Percentiles rank a stretch among this genome's conserved stretches.
These are phyloP conservation scores for Hyles euphorbiae DNA, from an alignment of 1,140 invertebrate genomes.

Conservation along the genomic window DNA sequence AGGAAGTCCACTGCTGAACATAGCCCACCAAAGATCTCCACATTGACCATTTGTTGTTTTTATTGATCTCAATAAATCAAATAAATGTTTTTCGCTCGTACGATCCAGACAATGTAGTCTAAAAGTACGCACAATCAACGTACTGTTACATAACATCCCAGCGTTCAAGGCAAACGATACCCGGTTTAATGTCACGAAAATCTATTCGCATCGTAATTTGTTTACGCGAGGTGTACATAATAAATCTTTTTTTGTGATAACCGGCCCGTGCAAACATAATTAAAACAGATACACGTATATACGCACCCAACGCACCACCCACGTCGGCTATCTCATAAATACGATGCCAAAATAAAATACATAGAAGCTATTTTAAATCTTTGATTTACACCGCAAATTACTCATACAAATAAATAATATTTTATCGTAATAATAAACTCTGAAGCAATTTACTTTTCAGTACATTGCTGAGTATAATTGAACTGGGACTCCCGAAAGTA, in stretches of 20 bases:
- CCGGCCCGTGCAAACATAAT: constrained; percentile 5
- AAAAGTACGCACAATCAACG: too few species aligned
- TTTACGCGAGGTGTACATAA: constrained; percentile 3
- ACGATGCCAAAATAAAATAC: constrained; percentile 1
- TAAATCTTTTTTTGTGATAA: constrained; percentile 6
- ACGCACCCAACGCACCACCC: background rate
- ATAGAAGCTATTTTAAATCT: constrained; percentile 2
- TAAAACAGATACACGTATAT: constrained; percentile 6
- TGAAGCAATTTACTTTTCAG: constrained; percentile 2
- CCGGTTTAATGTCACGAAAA: constrained; percentile 6
- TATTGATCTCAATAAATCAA: too few species aligned
- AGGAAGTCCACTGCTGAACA: too few species aligned
- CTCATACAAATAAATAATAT: constrained; percentile 6
- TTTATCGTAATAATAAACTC: background rate
- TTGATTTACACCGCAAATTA: constrained; percentile 3
- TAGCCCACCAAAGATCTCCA: too few species aligned
- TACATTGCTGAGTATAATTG: too few species aligned
- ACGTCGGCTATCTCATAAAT: too few species aligned
- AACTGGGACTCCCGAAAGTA: too few species aligned
- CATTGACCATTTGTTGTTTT: too few species aligned
- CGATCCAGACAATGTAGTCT: too few species aligned
- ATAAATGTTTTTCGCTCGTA: too few species aligned
- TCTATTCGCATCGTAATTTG: constrained; percentile 4
- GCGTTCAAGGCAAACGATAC: background rate
- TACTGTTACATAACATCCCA: too few species aligned